Base-by-base conservation (phyloP, 1,140 invertebrate species). In the Drosophila pandora region DNA sequence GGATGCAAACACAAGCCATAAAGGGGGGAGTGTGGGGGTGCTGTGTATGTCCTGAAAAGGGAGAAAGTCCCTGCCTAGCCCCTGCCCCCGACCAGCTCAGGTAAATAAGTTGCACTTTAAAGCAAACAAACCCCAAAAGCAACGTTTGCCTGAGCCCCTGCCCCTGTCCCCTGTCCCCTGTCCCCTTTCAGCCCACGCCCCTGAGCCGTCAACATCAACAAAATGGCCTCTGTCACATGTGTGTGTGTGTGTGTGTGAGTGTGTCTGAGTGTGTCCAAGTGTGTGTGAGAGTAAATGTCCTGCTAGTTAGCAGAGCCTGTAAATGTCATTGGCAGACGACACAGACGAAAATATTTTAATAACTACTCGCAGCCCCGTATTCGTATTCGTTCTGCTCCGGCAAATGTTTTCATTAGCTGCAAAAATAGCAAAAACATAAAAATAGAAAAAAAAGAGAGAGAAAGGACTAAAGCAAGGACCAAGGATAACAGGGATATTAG, bases 91-190 rank as follows among this genome's bases (percentile, higher is more conserved):
- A 17, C 21, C 39, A 1, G 65, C 56, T 47, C 73, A 87, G 77
- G 82, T 87, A 85, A 87, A 87, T 87, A 87, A 60, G 78, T 79
- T 87, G 70, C 57, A 85, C 82, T 78, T 85, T 87, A 87, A 87
- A 87, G 82, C 65, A 81, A 81, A 81, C 82, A 87, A 61, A 21
- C 65, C 48, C 65, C 65, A 32, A 37, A 63, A 48, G 39, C 25
- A 55, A 32, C 37, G 13, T 21, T 28, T 2, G 17, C 5, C 45
- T 5, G 9, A 32, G 9, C 7, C 7, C 3, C 7, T 28, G 2
- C 6, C 21, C 4, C 37, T 50, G 8, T 23, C n/a, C n/a, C n/a
- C n/a, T n/a, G n/a, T n/a, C n/a, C n/a, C n/a, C n/a, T n/a, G n/a
- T n/a, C n/a, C n/a, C n/a, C n/a, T n/a, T n/a, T n/a, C n/a, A n/a